Evolutionary conservation across 2,113 vertebrate genomes (phyloP).

Genomic region (Setophaga kirtlandii): DNA sequence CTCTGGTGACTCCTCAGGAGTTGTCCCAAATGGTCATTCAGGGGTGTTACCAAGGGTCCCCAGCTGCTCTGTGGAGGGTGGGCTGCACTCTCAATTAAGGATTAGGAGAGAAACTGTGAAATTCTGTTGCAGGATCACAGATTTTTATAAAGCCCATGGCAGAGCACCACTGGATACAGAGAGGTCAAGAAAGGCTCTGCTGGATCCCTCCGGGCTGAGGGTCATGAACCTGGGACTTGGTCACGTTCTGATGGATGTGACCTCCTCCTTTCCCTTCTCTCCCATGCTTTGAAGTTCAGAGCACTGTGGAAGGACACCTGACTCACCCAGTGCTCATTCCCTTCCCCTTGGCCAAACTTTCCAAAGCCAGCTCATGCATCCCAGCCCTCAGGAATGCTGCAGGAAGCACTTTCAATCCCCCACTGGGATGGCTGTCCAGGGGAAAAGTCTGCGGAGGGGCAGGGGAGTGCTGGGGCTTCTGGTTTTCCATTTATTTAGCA

Average conservation of each 20-base stretch:
- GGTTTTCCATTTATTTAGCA: not conserved
- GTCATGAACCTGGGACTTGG: not conserved
- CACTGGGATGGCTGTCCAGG: fast-evolving
- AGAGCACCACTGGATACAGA: not conserved
- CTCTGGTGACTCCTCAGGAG: not conserved
- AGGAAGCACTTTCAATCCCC: not conserved
- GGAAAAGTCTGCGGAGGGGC: not conserved
- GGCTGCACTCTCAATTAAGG: not conserved
- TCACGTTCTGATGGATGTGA: not conserved
- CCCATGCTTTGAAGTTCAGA: not conserved
- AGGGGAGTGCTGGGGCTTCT: not conserved
- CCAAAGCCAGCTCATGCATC: not conserved
- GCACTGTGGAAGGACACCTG: not conserved
- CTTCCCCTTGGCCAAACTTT: not conserved
- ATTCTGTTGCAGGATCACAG: not conserved
- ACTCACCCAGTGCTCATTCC: not conserved
- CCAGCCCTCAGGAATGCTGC: not conserved
- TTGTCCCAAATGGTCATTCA: not conserved
- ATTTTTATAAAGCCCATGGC: not conserved
- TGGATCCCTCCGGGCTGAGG: not conserved
- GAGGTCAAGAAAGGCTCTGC: not conserved
- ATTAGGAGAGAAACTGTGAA: not conserved
- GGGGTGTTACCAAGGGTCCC: not conserved
- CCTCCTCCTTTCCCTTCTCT: not conserved
- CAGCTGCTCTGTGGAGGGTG: not conserved